These are phyloP conservation scores for Mionectes olivaceus DNA, from an alignment of 2,797 vertebrate species.

Conservation along the genomic window DNA sequence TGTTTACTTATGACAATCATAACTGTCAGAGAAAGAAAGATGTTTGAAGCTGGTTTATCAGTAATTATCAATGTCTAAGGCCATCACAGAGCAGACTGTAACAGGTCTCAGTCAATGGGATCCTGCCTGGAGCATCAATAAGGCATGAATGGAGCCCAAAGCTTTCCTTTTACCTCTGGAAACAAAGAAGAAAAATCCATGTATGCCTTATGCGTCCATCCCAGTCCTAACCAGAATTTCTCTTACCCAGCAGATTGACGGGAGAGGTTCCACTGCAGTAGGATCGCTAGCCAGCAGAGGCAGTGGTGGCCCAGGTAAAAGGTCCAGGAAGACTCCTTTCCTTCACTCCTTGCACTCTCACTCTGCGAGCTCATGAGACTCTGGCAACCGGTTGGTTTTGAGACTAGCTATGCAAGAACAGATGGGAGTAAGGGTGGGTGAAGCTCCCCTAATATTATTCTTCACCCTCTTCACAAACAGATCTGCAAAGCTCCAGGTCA, in stretches of 20 bases:
- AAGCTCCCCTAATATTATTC: background rate
- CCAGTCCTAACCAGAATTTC: background rate
- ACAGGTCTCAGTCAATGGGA: background rate
- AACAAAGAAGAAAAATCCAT: background rate
- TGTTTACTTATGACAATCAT: background rate
- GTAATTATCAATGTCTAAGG: background rate
- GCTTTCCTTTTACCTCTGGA: background rate
- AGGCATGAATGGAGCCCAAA: background rate
- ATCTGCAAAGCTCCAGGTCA: background rate
- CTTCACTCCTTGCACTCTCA: fast-evolving
- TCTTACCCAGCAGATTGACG: background rate
- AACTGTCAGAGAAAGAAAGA: background rate
- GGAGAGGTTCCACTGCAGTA: background rate
- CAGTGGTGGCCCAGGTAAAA: background rate
- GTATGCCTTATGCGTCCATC: background rate
- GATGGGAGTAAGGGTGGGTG: background rate
- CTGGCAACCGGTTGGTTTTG: background rate
- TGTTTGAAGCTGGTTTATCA: background rate
- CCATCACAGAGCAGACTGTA: background rate
- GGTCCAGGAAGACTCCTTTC: background rate
- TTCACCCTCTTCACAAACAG: background rate
- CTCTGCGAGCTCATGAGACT: background rate
- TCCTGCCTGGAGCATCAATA: background rate
- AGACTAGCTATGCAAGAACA: background rate
- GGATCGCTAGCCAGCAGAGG: conserved; percentile 4